Evolutionary conservation across 2,113 vertebrate species (phyloP).

Genomic region (Cyprinodon variegatus): DNA sequence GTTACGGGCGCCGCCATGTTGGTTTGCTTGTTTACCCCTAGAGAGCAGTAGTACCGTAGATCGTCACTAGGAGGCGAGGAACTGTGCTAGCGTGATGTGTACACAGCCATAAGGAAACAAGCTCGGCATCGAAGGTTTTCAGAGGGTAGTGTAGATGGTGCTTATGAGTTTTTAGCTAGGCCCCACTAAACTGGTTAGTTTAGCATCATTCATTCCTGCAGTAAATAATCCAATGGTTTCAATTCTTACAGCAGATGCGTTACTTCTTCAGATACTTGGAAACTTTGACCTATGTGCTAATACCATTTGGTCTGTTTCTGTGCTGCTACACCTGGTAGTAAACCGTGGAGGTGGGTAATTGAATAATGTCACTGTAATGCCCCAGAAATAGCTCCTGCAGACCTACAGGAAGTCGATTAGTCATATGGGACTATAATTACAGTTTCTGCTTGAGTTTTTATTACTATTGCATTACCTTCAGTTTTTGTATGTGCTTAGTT

Average conservation of each 20-base stretch:
- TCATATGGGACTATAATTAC: not conserved
- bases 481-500: not conserved
- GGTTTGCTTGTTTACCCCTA: too few species aligned
- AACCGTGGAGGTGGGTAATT: not conserved
- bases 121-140: too few species aligned
- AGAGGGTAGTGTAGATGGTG: too few species aligned
- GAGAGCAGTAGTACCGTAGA: too few species aligned
- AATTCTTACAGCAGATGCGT: not conserved
- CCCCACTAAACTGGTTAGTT: too few species aligned
- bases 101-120: too few species aligned
- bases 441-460: not conserved
- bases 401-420: not conserved
- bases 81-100: too few species aligned
- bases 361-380: not conserved
- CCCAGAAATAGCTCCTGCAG: not conserved
- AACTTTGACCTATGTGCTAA: not conserved
- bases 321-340: not conserved
- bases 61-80: too few species aligned
- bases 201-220: not conserved
- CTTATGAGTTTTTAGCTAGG: too few species aligned
- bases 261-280: not conserved
- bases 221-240: not conserved
- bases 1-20: too few species aligned
- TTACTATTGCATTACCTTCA: too few species aligned
- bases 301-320: not conserved